Conservation (phyloP, 2,113 vertebrate genomes). For the Ophthalmolycus amberensis region DNA sequence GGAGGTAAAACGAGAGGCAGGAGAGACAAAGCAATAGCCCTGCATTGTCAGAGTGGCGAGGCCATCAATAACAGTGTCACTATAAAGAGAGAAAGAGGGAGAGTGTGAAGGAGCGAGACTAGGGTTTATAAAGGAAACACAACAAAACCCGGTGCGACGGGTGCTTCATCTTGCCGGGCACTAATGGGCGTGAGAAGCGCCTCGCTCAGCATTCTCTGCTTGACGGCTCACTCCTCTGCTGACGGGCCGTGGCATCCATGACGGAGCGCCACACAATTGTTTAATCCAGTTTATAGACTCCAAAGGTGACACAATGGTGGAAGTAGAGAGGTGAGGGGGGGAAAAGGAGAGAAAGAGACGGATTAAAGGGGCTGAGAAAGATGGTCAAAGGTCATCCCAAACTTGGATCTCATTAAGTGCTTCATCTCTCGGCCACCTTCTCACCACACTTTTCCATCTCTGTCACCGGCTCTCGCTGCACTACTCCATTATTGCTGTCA, state of each 20-base stretch:
- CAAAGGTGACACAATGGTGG: slow-evolving; percentile 51
- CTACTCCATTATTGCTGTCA: slow-evolving; percentile 32
- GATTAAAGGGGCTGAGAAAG: slow-evolving; percentile 19
- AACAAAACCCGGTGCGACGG: slow-evolving; percentile 63
- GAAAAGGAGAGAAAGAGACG: slow-evolving; percentile 32
- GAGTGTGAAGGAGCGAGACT: slow-evolving; percentile 54
- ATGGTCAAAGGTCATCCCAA: slow-evolving; percentile 74
- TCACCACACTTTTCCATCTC: slow-evolving; percentile 43
- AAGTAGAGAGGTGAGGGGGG: slow-evolving; percentile 28
- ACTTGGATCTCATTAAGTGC: slow-evolving; percentile 85
- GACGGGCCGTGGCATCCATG: slow-evolving; percentile 73
- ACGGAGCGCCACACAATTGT: slow-evolving; percentile 84
- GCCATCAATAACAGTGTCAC: slow-evolving; percentile 79
- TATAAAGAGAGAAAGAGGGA: slow-evolving; percentile 62
- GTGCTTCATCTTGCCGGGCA: slow-evolving; percentile 74
- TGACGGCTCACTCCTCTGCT: slow-evolving; percentile 80
- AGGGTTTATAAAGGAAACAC: slow-evolving; percentile 73
- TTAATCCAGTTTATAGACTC: slow-evolving; percentile 79
- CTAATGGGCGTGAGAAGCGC: slow-evolving; percentile 72
- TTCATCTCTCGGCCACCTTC: slow-evolving; percentile 72
- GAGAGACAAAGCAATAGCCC: slow-evolving; percentile 68
- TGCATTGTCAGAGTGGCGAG: slow-evolving; percentile 74
- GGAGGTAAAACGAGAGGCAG: slow-evolving; percentile 46
- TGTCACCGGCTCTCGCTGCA: slow-evolving; percentile 27
- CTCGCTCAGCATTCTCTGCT: slow-evolving; percentile 66